Percentiles rank a stretch among this genome's conserved stretches.
Conservation (phyloP, 1,140 invertebrate genomes). For the Drosophila lowei region DNA sequence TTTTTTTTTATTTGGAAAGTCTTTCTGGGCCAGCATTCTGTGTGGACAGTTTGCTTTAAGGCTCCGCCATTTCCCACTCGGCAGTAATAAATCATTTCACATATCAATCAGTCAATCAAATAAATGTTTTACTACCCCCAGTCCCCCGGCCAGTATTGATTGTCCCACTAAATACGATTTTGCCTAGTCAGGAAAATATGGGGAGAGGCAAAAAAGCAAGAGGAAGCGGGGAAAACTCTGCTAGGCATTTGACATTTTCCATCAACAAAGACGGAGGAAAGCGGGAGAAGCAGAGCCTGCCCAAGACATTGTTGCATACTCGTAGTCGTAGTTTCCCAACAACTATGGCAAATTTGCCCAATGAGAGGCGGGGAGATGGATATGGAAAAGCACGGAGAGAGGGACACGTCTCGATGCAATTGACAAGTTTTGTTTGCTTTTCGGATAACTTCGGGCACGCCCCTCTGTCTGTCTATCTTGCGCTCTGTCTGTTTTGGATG, state of each 20-base stretch:
- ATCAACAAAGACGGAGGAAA: conserved; percentile 49
- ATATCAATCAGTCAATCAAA: conserved; percentile 80
- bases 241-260: conserved; percentile 75
- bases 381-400: neutral
- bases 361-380: conserved; percentile 4
- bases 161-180: conserved; percentile 61
- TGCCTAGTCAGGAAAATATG: conserved; percentile 52
- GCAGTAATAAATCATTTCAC: conserved; percentile 73
- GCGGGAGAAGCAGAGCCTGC: conserved; percentile 18
- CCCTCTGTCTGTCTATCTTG: conserved; percentile 32
- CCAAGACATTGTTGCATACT: conserved; percentile 65
- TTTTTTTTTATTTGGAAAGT: conserved; percentile 23
- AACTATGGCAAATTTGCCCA: conserved; percentile 41
- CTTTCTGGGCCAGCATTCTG: conserved; percentile 22
- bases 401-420: conserved; percentile 58
- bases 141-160: conserved; percentile 55
- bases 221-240: conserved; percentile 36
- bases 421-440: conserved; percentile 66
- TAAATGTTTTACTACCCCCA: conserved; percentile 61
- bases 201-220: neutral
- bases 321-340: conserved; percentile 9
- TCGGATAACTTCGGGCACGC: conserved; percentile 36
- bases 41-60: conserved; percentile 12
- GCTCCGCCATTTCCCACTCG: conserved; percentile 11
- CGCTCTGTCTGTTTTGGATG: conserved; percentile 17